These are phyloP conservation scores for Cistogaster globosa DNA, from an alignment of 2,888 invertebrate species.

Conservation along the genomic window DNA sequence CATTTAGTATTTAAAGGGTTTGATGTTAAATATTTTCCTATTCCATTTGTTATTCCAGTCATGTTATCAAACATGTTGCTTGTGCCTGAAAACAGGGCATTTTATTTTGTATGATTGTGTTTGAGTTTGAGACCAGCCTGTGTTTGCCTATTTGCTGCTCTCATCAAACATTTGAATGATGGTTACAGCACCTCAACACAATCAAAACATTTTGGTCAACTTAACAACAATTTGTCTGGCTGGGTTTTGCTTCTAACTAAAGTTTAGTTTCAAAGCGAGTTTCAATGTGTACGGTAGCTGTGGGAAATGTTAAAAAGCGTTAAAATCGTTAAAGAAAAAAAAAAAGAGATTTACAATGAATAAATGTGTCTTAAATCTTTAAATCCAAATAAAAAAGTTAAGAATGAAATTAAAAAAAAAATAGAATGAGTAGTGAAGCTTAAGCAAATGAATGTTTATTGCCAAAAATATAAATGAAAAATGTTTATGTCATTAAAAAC, in stretches of 20 bases:
- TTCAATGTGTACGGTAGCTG: slow-evolving; percentile 58
- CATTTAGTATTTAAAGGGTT: no score
- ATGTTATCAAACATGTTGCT: slow-evolving; percentile 15
- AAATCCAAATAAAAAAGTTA: not conserved
- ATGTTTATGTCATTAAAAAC: not conserved
- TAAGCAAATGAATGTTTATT: not conserved
- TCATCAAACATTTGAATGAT: slow-evolving; percentile 9
- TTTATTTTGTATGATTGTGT: not conserved
- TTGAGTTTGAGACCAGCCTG: slow-evolving; percentile 11
- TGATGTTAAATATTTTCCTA: not conserved
- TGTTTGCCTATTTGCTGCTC: not conserved
- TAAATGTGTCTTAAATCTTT: slow-evolving; percentile 20
- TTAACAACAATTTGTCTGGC: slow-evolving; percentile 50
- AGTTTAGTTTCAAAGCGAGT: slow-evolving; percentile 68
- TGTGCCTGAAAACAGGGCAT: not conserved
- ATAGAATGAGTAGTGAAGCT: not conserved
- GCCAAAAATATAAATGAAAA: not conserved
- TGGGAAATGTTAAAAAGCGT: not conserved
- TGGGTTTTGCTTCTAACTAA: slow-evolving; percentile 50
- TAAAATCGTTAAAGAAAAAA: not conserved
- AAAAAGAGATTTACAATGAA: slow-evolving; percentile 13
- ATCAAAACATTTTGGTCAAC: slow-evolving; percentile 16
- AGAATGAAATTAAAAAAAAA: not conserved
- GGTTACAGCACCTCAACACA: not conserved
- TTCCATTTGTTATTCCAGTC: not conserved